Conservation (phyloP, 2,797 vertebrate genomes). For the Dendrocincla fuliginosa region DNA sequence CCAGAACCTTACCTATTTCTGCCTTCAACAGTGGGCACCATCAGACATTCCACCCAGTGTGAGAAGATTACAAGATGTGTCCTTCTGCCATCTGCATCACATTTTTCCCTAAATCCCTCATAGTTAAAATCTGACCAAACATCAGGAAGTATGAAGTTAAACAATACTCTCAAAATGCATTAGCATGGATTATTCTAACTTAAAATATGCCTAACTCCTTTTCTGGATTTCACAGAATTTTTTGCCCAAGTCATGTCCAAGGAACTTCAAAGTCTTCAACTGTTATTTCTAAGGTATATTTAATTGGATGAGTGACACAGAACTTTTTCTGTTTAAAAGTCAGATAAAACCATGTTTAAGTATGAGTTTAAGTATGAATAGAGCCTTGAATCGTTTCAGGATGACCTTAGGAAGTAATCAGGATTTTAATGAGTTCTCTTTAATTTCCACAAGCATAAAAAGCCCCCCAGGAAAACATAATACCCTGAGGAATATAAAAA, state of each 20-base stretch:
- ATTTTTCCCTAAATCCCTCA: background rate
- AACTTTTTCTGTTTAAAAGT: background rate
- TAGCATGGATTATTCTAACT: background rate
- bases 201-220: background rate
- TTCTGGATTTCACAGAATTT: background rate
- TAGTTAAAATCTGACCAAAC: background rate
- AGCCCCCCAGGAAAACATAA: background rate
- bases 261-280: background rate
- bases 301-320: background rate
- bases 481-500: background rate
- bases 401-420: background rate
- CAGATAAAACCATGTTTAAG: background rate
- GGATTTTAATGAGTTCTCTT: background rate
- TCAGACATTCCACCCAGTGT: background rate
- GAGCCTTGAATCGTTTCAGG: background rate
- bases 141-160: background rate
- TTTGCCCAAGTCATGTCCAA: background rate
- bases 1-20: background rate
- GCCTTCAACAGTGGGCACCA: background rate
- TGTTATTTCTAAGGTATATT: background rate
- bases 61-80: background rate
- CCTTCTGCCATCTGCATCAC: background rate
- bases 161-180: background rate
- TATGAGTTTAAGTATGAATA: background rate
- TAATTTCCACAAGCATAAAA: background rate